Evolutionary conservation across 1,140 invertebrate species (phyloP).

Genomic region (Macrocentrus cingulum): DNA sequence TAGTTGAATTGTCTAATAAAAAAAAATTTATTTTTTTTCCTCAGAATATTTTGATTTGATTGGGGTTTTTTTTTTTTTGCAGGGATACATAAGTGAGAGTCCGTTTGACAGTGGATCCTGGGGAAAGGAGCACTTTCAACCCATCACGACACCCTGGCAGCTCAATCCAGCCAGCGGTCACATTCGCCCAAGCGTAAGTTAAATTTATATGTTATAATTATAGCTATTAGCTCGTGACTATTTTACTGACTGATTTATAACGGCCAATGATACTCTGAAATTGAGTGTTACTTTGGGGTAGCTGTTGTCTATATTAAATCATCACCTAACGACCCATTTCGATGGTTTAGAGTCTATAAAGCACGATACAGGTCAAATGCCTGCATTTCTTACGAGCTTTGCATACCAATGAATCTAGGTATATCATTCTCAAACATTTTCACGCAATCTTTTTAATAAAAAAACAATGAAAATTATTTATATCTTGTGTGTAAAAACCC

Average conservation of each 20-base stretch:
- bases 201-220: not conserved
- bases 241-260: no score
- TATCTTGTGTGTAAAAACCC: no score
- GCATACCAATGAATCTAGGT: conserved; percentile 22
- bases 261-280: no score
- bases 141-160: conserved; percentile 55
- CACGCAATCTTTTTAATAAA: no score
- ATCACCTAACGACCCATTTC: conserved; percentile 40
- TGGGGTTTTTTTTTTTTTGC: conserved; percentile 26
- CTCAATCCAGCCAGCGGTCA: conserved; percentile 54
- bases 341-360: conserved; percentile 46
- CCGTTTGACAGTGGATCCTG: conserved; percentile 58
- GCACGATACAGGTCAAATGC: conserved; percentile 40
- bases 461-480: no score
- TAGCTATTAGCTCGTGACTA: not conserved
- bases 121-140: conserved; percentile 57
- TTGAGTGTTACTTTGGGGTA: conserved; percentile 30
- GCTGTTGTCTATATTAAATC: conserved; percentile 45
- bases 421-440: conserved; percentile 3
- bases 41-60: not conserved
- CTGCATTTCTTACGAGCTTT: conserved; percentile 29
- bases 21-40: no score
- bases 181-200: conserved; percentile 53
- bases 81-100: conserved; percentile 58
- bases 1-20: no score